phyloP scores from a whole-genome alignment of 2,888 invertebrate species.

The Stomorhina lunata region DNA sequence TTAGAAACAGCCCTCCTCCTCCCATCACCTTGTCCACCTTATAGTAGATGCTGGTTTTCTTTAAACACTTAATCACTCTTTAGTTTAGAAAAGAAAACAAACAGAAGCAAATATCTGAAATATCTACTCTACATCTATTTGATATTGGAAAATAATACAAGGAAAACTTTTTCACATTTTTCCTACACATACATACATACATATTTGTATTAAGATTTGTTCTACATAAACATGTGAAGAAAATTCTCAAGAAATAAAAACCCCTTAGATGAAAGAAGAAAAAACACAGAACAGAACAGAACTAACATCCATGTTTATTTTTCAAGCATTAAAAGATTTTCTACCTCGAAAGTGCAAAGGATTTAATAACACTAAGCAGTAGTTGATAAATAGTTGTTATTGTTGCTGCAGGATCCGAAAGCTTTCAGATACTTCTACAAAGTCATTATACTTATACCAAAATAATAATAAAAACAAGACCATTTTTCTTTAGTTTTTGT shows the following conservation, averaged over 20 bases:
- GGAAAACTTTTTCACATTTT: slow-evolving; percentile 1
- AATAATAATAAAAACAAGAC: background rate
- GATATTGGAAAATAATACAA: slow-evolving; percentile 15
- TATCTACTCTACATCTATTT: slow-evolving; percentile 27
- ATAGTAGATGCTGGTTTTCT: background rate
- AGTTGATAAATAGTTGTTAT: slow-evolving; percentile 41
- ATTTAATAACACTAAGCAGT: slow-evolving; percentile 45
- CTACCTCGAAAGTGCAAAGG: slow-evolving; percentile 15
- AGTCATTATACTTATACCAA: background rate
- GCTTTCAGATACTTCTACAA: background rate
- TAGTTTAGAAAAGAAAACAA: slow-evolving; percentile 17
- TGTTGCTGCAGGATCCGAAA: background rate
- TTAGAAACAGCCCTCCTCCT: background rate
- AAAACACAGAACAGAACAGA: background rate
- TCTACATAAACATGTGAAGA: background rate
- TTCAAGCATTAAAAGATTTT: slow-evolving; percentile 11
- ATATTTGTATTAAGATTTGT: background rate
- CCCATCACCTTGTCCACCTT: background rate
- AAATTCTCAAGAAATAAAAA: background rate
- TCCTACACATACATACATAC: no score
- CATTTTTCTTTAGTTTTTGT: background rate
- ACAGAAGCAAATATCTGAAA: background rate
- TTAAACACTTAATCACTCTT: slow-evolving; percentile 36
- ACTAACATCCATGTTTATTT: slow-evolving; percentile 25
- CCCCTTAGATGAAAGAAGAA: background rate